Conservation (phyloP, 2,797 vertebrate species). For the Anas bernieri region DNA sequence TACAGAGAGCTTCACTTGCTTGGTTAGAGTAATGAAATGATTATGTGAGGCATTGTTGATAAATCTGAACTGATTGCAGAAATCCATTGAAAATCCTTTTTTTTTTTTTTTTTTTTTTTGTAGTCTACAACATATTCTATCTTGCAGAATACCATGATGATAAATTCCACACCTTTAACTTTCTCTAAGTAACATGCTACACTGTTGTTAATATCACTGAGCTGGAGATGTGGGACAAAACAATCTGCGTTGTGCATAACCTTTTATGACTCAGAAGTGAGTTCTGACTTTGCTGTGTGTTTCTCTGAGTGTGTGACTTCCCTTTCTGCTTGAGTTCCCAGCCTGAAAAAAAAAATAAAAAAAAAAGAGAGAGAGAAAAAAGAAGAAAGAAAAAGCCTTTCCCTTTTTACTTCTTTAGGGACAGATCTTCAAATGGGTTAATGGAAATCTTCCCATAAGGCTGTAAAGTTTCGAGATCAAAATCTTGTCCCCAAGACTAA, state of each 20-base stretch:
- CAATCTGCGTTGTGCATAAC: not conserved
- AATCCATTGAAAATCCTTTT: not conserved
- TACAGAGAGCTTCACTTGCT: not conserved
- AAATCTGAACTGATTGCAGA: not conserved
- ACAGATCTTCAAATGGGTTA: not conserved
- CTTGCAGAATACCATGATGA: not conserved
- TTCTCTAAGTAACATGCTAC: not conserved
- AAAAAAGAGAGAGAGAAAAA: not conserved
- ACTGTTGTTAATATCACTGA: not conserved
- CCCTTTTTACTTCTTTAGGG: not conserved
- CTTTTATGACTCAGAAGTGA: not conserved
- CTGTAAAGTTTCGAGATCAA: slow-evolving; percentile 30
- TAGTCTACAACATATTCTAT: not conserved
- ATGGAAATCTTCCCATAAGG: not conserved
- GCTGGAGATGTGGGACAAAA: not conserved
- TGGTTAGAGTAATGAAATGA: not conserved
- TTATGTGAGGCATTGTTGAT: not conserved
- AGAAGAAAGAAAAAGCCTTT: not conserved
- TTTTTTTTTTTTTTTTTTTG: not conserved
- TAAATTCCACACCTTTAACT: not conserved
- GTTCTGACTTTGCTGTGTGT: not conserved
- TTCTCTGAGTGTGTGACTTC: not conserved
- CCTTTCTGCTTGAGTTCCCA: not conserved
- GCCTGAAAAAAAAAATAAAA: not conserved
- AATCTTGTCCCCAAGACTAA: not conserved